Percentiles rank a stretch among this genome's conserved stretches.
These are phyloP conservation scores for Stramonita haemastoma DNA, from an alignment of 2,888 invertebrate species.

Conservation along the genomic window DNA sequence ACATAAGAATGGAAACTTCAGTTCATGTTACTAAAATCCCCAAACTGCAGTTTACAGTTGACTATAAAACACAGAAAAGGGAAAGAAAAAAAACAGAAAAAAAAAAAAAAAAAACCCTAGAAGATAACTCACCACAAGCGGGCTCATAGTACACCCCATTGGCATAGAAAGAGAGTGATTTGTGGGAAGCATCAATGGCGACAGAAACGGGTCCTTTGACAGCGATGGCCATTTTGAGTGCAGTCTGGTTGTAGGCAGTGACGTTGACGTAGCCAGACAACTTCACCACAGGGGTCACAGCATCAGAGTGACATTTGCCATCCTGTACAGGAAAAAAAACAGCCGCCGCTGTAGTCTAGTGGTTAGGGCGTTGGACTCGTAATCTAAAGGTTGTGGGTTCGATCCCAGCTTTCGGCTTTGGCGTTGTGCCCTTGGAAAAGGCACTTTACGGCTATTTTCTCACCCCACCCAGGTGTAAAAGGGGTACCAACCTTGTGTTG, in stretches of 20 bases:
- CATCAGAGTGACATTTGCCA: conserved; percentile 87
- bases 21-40: not conserved
- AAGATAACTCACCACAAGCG: conserved; percentile 81
- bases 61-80: too few relatives aligned
- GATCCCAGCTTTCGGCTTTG: too few relatives aligned
- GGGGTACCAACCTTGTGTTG: too few relatives aligned
- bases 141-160: conserved; percentile 96
- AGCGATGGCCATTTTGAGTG: conserved; percentile 87
- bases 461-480: too few relatives aligned
- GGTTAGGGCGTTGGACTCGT: too few relatives aligned
- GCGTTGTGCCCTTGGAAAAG: too few relatives aligned
- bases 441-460: too few relatives aligned
- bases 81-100: too few relatives aligned
- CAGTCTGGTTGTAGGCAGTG: conserved; percentile 85
- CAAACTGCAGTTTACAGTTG: not conserved
- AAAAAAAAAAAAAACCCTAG: too few relatives aligned
- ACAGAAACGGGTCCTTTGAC: conserved; percentile 95
- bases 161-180: conserved; percentile 93
- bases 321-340: conserved; percentile 82
- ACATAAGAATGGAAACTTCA: too few relatives aligned
- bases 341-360: too few relatives aligned
- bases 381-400: too few relatives aligned
- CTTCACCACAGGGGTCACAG: conserved; percentile 66
- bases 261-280: conserved; percentile 89
- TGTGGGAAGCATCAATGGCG: conserved; percentile 86